Evolutionary conservation across 53 echinoderm and acorn worm genomes (phyloP), one percentile per base, ranked within the genome.

Genomic region (Paracentrotus lividus): DNA sequence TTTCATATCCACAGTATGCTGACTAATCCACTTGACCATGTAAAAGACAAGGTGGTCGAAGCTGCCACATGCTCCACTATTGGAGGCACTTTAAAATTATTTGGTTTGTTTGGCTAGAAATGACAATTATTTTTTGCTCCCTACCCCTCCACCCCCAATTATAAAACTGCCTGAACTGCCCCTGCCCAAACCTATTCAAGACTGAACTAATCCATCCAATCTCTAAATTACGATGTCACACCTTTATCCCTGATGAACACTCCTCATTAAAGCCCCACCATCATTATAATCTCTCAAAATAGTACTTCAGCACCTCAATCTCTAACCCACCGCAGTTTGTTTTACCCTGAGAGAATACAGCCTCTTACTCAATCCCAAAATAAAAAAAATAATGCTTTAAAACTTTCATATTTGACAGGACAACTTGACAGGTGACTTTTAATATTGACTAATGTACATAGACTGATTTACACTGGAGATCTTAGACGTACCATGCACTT

Each of bases 381-480:
- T 81, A 26, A n/a, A n/a, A n/a, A n/a, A n/a, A n/a, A n/a, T n/a
- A n/a, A n/a, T 72, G 42, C 72, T 72, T 81, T 47, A n/a, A 9
- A 47, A 49, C n/a, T 47, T 45, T 47, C 81, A 81, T 81, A 81
- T 81, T 47, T 81, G 47, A 81, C 44, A 81, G 81, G 81, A 81
- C n/a, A n/a, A 81, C n/a, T 81, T 81, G 81, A 81, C 81, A 81
- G 81, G 81, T 81, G 81, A 81, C 47, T 26, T 24, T 24, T 81
- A 81, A 81, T 81, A 81, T 47, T 27, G 26, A 20, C 47, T 81
- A 81, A 81, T 81, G 81, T 81, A 18, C 43, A 43, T 77, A 81
- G n/a, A 24, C 9, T 81, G 81, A 27, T 47, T 44, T 45, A 18
- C 45, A 47, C n/a, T 45, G 12, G 26, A 45, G 47, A 47, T 26